Conservation (phyloP, 2,888 invertebrate genomes). For the Cancer borealis region DNA sequence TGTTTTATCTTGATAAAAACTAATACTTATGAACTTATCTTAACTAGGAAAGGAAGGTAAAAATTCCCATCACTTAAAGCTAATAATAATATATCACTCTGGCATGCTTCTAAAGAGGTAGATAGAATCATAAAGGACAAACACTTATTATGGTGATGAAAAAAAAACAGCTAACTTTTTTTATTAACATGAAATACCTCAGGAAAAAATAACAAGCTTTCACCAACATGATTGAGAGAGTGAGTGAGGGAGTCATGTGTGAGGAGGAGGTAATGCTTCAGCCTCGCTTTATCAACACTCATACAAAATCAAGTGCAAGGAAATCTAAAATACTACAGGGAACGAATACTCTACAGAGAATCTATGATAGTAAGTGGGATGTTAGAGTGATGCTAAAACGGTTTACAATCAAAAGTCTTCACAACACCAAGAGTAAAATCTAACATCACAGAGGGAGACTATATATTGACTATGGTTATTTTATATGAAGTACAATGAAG, state of each 20-base stretch:
- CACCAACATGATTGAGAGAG: not conserved
- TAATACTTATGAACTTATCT: not conserved
- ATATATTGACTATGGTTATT: not conserved
- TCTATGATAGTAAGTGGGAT: not conserved
- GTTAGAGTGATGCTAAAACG: slow-evolving; percentile 6
- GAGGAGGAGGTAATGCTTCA: not conserved
- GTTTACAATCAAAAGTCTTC: slow-evolving; percentile 15
- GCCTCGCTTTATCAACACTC: slow-evolving; percentile 24
- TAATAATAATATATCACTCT: not conserved
- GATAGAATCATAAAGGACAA: not conserved
- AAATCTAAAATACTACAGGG: slow-evolving; percentile 25
- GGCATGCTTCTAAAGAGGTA: slow-evolving; percentile 35
- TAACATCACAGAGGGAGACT: not conserved
- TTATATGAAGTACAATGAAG: not conserved
- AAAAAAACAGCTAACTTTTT: not conserved
- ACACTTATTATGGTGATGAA: not conserved
- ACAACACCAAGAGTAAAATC: slow-evolving; percentile 18
- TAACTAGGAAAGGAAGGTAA: slow-evolving; percentile 7
- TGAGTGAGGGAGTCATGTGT: not conserved
- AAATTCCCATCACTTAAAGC: not conserved
- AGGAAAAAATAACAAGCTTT: not conserved
- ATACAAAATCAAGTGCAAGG: not conserved
- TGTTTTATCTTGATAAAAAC: not conserved
- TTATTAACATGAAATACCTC: not conserved
- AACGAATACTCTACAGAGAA: slow-evolving; percentile 4